Conservation (phyloP, 2,888 invertebrate genomes). For the Drosophila anceps region DNA sequence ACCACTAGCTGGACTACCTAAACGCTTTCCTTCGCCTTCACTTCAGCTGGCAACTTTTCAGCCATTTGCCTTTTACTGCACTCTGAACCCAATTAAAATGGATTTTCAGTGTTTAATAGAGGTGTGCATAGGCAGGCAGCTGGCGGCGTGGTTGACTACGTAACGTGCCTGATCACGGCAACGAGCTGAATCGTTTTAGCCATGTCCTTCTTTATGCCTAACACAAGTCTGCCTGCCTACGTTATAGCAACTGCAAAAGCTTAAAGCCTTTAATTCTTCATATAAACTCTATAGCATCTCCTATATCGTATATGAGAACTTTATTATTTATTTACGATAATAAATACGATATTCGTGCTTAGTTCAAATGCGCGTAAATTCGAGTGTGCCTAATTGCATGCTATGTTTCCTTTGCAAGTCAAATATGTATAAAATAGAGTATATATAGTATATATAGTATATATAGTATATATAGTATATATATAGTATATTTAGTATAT, state of each 20-base stretch:
- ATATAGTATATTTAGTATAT: too few species aligned
- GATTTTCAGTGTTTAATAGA: not conserved
- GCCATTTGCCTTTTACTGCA: not conserved
- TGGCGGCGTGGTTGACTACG: not conserved
- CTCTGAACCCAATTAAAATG: not conserved
- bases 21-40: not conserved
- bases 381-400: too few species aligned
- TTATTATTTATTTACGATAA: too few species aligned
- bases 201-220: not conserved
- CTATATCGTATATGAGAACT: too few species aligned
- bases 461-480: too few species aligned
- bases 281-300: too few species aligned
- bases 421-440: too few species aligned
- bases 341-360: too few species aligned
- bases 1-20: not conserved
- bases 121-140: conserved; percentile 1
- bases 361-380: too few species aligned
- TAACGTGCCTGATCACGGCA: not conserved
- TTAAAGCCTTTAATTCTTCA: too few species aligned
- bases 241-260: not conserved
- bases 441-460: too few species aligned
- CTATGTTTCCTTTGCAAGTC: too few species aligned
- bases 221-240: not conserved
- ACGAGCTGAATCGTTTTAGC: not conserved
- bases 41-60: not conserved